Percentiles rank a stretch among this genome's conserved stretches.
Conservation (phyloP, 2,113 vertebrate species). For the Elephas maximus region DNA sequence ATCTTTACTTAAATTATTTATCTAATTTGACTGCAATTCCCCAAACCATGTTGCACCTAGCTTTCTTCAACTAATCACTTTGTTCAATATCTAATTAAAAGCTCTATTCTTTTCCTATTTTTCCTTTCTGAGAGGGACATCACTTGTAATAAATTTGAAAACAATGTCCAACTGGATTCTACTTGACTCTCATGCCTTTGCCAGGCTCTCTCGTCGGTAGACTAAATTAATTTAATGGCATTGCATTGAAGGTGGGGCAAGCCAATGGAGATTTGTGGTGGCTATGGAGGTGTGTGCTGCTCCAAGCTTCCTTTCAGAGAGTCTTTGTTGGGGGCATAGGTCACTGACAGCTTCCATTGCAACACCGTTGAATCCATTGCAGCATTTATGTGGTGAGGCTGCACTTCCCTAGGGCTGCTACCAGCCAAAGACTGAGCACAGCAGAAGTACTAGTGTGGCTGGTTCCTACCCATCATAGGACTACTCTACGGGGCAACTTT, state of each 20-base stretch:
- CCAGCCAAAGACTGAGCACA: neutral
- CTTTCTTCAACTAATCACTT: conserved; percentile 32
- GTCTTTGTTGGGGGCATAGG: neutral
- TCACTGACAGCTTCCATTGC: neutral
- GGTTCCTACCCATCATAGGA: neutral
- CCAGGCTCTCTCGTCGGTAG: neutral
- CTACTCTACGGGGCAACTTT: neutral
- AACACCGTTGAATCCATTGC: neutral
- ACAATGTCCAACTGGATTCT: conserved; percentile 27
- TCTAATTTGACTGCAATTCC: neutral
- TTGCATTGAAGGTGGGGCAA: neutral
- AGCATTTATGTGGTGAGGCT: fast-evolving
- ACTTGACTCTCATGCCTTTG: neutral
- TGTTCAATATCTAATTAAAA: conserved; percentile 51
- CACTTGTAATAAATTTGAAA: conserved; percentile 31
- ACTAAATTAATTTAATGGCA: conserved; percentile 18
- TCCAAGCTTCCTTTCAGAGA: conserved; percentile 13
- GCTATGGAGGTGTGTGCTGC: neutral
- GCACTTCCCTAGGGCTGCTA: neutral
- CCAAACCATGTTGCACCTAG: neutral
- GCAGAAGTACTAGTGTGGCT: neutral
- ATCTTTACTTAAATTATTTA: neutral
- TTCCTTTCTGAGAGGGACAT: neutral
- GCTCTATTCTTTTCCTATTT: conserved; percentile 39
- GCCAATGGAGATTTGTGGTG: neutral